Base-by-base conservation (phyloP, 2,113 vertebrate genomes). In the Pithys albifrons region DNA sequence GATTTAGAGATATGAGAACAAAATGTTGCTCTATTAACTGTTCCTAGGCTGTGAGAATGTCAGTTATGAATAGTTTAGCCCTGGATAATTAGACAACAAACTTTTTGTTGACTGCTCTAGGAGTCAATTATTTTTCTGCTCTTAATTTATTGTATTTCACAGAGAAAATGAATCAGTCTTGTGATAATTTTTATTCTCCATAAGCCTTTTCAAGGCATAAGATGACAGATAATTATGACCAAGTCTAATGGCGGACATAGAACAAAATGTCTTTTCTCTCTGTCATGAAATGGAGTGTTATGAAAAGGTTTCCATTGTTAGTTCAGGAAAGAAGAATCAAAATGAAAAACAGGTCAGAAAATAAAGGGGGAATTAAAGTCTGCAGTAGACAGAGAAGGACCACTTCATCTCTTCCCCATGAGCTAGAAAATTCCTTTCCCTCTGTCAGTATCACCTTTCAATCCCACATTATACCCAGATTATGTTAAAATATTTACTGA, bases 81-180 rank as follows among this genome's bases (percentile, higher is more conserved):
- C 66, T 81, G 66, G 59, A 79, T 76, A 93, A 90, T 95, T 94
- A 93, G 55, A 95, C 54, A 94, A 93, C 79, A 94, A 88, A 71
- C 24, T 82, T 79, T 74, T 88, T 89, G 74, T 93, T 91, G 48
- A 90, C 37, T 51, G 72, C 7, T 57, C 57, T 49, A 73, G 62
- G 59, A 95, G 88, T 92, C 66, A 83, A 57, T 94, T 96, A 52
- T 82, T 74, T 69, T 39, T 19, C 10, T 51, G 14, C 18, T 93
- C 51, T 52, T 93, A 91, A 95, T 92, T 82, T 91, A 85, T 89
- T 82, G 51, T 78, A n/a, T 89, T 97, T 93, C 79, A 69, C 31
- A 64, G 64, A 46, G 66, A 87, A 79, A 31, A 62, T 80, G 17
- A 59, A 88, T 74, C 37, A 77, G 22, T 49, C 17, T 86, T 8